Conservation (phyloP, 2,797 vertebrate species). For the Spondyliosoma cantharus region DNA sequence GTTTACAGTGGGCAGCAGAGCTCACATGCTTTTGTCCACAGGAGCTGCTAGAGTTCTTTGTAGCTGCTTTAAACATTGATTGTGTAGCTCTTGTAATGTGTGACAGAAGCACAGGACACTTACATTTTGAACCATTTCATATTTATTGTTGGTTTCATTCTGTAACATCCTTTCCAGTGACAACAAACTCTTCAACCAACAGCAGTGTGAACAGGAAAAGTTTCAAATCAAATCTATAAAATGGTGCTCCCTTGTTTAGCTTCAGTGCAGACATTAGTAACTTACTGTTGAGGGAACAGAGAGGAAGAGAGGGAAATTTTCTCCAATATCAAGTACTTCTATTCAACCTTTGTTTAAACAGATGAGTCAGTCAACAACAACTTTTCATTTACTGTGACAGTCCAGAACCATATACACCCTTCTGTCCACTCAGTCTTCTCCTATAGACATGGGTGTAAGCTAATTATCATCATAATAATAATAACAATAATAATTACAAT, state of each 20-base stretch:
- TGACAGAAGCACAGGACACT: neutral
- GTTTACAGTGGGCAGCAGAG: too few relatives aligned
- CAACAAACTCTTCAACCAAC: constrained; percentile 10
- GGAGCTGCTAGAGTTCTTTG: too few relatives aligned
- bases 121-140: neutral
- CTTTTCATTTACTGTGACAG: constrained; percentile 5
- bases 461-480: neutral
- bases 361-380: constrained; percentile 12
- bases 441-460: neutral
- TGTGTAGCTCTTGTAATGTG: neutral
- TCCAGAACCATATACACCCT: neutral
- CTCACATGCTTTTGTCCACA: too few relatives aligned
- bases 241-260: neutral
- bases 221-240: constrained; percentile 1
- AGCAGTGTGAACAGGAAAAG: neutral
- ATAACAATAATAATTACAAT: neutral
- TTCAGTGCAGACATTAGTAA: neutral
- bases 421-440: neutral
- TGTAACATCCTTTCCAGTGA: constrained; percentile 11
- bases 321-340: constrained; percentile 1
- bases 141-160: constrained; percentile 30
- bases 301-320: neutral
- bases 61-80: too few relatives aligned
- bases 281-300: neutral
- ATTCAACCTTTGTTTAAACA: constrained; percentile 45